A percentile compares a stretch with the other conserved stretches of the same genome.
Conservation (phyloP, 2,113 vertebrate genomes). For the Thryonomys swinderianus region DNA sequence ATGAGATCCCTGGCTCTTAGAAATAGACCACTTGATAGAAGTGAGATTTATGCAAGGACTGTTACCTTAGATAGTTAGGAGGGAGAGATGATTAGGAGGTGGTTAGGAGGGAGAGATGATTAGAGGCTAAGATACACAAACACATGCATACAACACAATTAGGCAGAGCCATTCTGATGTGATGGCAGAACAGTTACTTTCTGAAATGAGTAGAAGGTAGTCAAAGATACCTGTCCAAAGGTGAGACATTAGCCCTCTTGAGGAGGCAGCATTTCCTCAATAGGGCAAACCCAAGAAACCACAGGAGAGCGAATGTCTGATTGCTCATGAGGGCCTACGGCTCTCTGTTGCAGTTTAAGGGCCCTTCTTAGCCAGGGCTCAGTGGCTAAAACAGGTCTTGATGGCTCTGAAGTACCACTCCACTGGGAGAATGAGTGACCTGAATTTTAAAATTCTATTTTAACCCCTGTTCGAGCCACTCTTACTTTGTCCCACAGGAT, state of each 20-base stretch:
- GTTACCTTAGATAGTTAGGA: neutral
- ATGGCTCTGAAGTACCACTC: constrained; percentile 19
- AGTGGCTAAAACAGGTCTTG: neutral
- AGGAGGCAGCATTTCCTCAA: neutral
- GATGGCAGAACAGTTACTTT: neutral
- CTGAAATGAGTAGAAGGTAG: neutral
- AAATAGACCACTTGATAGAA: neutral
- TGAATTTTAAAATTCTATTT: constrained; percentile 46
- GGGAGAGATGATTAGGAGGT: neutral
- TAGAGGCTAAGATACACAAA: neutral
- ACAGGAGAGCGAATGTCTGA: neutral
- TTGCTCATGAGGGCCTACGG: neutral
- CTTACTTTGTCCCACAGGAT: neutral
- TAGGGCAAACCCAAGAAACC: neutral
- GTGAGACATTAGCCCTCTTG: neutral
- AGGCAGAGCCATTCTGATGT: neutral
- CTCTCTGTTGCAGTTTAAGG: neutral
- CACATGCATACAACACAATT: neutral
- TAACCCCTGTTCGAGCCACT: neutral
- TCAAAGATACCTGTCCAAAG: neutral
- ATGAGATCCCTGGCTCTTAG: neutral
- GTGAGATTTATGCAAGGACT: neutral
- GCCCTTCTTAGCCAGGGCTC: neutral
- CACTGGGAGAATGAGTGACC: neutral
- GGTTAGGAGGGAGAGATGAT: neutral